Conservation (phyloP, 2,113 vertebrate species). For the Ceyx melanurus region DNA sequence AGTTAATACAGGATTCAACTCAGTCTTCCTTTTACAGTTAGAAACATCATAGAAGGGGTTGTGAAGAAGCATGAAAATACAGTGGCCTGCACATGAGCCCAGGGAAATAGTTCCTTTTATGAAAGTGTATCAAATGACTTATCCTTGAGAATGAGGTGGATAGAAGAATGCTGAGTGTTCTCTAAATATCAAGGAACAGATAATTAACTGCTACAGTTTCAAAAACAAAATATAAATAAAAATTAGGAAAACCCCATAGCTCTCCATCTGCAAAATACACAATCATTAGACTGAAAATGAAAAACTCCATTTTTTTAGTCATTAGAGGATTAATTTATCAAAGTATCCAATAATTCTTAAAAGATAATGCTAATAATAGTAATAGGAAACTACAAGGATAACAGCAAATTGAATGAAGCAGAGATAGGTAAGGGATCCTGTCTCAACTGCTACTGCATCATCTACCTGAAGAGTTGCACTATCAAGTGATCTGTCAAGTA, state of each 20-base stretch:
- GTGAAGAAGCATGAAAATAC: neutral
- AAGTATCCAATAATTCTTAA: neutral
- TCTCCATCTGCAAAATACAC: neutral
- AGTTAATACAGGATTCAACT: neutral
- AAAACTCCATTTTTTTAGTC: neutral
- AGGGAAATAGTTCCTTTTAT: neutral
- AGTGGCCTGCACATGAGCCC: neutral
- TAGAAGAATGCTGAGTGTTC: neutral
- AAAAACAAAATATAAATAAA: neutral
- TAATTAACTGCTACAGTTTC: neutral
- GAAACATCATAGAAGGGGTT: neutral
- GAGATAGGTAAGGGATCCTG: neutral
- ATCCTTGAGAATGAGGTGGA: neutral
- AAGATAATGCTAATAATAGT: neutral
- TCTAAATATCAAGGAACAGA: neutral
- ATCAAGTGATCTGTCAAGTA: neutral
- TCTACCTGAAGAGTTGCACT: neutral
- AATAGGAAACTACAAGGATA: neutral
- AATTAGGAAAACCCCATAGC: neutral
- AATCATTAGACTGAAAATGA: neutral
- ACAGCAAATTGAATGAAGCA: neutral
- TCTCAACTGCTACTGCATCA: neutral
- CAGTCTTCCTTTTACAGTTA: neutral
- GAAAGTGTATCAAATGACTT: neutral
- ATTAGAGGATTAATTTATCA: neutral